Conservation (phyloP, 2,888 invertebrate genomes). For the Drosophila colorata region DNA sequence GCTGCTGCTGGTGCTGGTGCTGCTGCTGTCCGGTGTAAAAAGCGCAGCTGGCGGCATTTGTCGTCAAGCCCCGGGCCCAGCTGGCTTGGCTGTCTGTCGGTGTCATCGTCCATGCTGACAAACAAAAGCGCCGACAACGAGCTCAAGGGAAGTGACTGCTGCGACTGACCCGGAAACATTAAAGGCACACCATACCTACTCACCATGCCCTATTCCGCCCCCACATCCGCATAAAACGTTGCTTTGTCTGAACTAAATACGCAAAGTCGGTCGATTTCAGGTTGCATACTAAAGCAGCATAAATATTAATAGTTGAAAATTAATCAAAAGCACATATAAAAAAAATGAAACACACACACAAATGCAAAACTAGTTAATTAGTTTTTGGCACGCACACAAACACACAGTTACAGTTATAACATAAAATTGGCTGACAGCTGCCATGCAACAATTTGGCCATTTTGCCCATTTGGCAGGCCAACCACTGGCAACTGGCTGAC, state of each 20-base stretch:
- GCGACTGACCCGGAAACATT: constrained; percentile 80
- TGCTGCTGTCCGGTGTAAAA: constrained; percentile 57
- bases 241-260: constrained; percentile 63
- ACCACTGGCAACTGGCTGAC: constrained; percentile 23
- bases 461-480: constrained; percentile 48
- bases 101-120: constrained; percentile 80
- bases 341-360: constrained; percentile 31
- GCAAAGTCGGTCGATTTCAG: constrained; percentile 33
- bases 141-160: constrained; percentile 80
- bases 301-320: constrained; percentile 75
- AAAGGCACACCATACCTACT: constrained; percentile 54
- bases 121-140: constrained; percentile 78
- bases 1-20: constrained; percentile 38
- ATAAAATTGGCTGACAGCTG: constrained; percentile 76
- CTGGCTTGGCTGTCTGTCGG: constrained; percentile 52
- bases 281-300: constrained; percentile 56
- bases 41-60: constrained; percentile 76
- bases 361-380: constrained; percentile 72
- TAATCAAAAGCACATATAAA: constrained; percentile 63
- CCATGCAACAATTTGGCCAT: constrained; percentile 65
- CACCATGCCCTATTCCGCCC: background rate
- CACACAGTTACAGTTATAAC: constrained; percentile 39
- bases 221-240: constrained; percentile 6
- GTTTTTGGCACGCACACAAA: constrained; percentile 67
- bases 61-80: constrained; percentile 37